phyloP scores from a whole-genome alignment of 1,140 invertebrate species.

The Monochamus saltuarius region DNA sequence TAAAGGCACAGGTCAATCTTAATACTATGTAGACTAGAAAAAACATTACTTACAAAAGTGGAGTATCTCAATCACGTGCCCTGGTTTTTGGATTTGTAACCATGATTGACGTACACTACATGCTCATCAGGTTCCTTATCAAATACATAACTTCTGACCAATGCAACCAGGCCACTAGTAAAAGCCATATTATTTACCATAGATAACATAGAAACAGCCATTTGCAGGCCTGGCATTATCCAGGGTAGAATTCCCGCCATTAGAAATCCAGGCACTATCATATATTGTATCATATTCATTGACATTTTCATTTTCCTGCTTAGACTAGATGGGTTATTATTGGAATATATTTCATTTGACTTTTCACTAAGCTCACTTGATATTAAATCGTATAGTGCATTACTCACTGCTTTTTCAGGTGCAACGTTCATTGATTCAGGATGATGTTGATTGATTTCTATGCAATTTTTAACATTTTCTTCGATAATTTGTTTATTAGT shows the following conservation, averaged over 20 bases:
- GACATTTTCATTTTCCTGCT: slow-evolving; percentile 29
- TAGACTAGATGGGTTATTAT: background rate
- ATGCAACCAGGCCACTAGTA: slow-evolving; percentile 36
- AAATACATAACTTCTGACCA: slow-evolving; percentile 48
- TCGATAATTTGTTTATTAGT: slow-evolving; percentile 8
- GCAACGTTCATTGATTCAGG: background rate
- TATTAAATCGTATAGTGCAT: too few species aligned
- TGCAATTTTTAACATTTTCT: slow-evolving; percentile 15
- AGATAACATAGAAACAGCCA: slow-evolving; percentile 43
- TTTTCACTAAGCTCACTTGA: too few species aligned
- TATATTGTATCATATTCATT: slow-evolving; percentile 33
- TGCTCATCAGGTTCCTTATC: slow-evolving; percentile 43
- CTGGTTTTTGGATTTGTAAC: slow-evolving; percentile 36
- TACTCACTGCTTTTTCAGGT: too few species aligned
- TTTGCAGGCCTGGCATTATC: slow-evolving; percentile 45
- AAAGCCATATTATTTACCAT: slow-evolving; percentile 50
- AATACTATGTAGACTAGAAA: too few species aligned
- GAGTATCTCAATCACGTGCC: too few species aligned
- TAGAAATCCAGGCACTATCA: slow-evolving; percentile 43
- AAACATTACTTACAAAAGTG: too few species aligned
- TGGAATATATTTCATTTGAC: background rate
- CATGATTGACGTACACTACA: slow-evolving; percentile 48
- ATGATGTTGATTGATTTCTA: background rate
- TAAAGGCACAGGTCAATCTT: too few species aligned
- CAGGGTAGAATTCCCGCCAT: slow-evolving; percentile 48